Percentiles rank a stretch among this genome's conserved stretches.
Conservation (phyloP, 2,888 invertebrate species). For the Callosobruchus maculatus region DNA sequence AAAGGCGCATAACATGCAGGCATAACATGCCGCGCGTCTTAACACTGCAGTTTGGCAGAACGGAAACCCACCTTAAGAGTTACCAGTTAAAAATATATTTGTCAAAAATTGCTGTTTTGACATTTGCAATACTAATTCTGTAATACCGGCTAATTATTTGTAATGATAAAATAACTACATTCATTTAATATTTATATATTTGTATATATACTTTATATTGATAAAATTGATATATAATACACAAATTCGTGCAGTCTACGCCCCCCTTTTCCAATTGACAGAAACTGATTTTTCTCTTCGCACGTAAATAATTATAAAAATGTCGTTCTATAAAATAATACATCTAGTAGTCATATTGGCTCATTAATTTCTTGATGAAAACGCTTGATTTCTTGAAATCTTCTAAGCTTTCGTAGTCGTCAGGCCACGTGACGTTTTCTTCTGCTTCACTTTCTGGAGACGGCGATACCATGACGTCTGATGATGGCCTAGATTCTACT, state of each 20-base stretch:
- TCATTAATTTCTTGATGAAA: constrained; percentile 27
- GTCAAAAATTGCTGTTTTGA: too few relatives aligned
- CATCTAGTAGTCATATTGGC: constrained; percentile 16
- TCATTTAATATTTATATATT: not conserved
- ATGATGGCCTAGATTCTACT: constrained; percentile 14
- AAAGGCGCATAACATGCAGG: too few relatives aligned
- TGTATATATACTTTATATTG: not conserved
- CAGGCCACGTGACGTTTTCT: constrained; percentile 28
- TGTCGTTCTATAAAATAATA: not conserved
- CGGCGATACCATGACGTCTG: not conserved
- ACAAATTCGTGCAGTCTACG: too few relatives aligned
- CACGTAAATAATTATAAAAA: constrained; percentile 2
- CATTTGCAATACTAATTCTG: too few relatives aligned
- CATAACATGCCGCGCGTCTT: too few relatives aligned
- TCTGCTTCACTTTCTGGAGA: constrained; percentile 12
- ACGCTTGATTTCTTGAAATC: constrained; percentile 21
- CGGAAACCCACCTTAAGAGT: too few relatives aligned
- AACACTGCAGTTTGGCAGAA: too few relatives aligned
- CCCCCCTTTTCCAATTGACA: too few relatives aligned
- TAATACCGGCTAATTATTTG: too few relatives aligned
- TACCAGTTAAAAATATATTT: too few relatives aligned
- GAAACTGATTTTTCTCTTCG: not conserved
- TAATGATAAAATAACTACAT: not conserved
- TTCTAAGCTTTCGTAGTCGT: constrained; percentile 23
- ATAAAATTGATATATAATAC: constrained; percentile 29